phyloP scores from a whole-genome alignment of 2,113 vertebrate species.

The Xiphias gladius region DNA sequence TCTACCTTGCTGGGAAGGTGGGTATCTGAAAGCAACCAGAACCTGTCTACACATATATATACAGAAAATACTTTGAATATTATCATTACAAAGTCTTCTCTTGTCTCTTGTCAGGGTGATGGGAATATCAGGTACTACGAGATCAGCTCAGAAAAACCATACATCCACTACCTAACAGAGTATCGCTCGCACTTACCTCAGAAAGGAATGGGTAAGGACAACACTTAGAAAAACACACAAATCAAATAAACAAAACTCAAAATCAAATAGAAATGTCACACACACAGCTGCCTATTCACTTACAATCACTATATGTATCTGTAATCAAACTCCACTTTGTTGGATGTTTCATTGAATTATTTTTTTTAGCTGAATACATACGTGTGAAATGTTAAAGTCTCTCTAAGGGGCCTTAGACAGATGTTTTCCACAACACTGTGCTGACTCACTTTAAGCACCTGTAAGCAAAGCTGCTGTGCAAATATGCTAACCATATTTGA shows the following conservation, averaged over 20 bases:
- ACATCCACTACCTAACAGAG: conserved; percentile 90
- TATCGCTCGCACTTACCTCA: conserved; percentile 90
- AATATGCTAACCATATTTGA: conserved; percentile 71
- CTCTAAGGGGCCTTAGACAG: no score
- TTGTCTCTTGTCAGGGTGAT: conserved; percentile 86
- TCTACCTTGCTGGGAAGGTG: conserved; percentile 94
- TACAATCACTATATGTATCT: no score
- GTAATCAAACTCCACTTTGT: not conserved
- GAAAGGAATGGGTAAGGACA: conserved; percentile 92
- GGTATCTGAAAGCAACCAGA: conserved; percentile 39
- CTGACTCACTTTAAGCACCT: conserved; percentile 39
- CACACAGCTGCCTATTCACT: not conserved
- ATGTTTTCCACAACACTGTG: no score
- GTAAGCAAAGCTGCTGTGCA: conserved; percentile 70
- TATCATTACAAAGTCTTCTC: not conserved
- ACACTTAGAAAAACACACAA: not conserved
- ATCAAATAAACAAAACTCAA: not conserved
- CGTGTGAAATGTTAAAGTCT: not conserved
- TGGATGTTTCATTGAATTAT: not conserved
- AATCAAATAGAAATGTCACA: not conserved
- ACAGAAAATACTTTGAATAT: not conserved
- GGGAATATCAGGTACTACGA: conserved; percentile 96
- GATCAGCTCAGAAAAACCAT: conserved; percentile 89
- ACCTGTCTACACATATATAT: not conserved
- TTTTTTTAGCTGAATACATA: not conserved